Percentiles rank a stretch among this genome's conserved stretches.
Conservation (phyloP, 2,797 vertebrate genomes). For the Euthynnus affinis region DNA sequence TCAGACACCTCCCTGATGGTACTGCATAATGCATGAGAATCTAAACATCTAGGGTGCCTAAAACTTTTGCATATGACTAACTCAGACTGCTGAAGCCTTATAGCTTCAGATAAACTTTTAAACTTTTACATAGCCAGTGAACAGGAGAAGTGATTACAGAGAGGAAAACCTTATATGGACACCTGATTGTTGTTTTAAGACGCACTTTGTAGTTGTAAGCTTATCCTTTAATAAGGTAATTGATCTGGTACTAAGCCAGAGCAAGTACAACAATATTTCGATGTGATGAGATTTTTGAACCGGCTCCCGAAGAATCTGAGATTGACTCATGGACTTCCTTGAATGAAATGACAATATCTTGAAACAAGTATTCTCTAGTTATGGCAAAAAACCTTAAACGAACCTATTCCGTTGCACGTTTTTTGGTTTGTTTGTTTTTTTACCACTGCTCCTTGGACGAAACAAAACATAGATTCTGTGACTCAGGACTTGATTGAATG, state of each 20-base stretch:
- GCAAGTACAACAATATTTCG: not conserved
- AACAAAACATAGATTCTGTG: constrained; percentile 24
- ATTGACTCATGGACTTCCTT: not conserved
- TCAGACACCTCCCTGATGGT: no score
- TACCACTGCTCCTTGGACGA: not conserved
- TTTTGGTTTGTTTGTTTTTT: not conserved
- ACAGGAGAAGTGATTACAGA: no score
- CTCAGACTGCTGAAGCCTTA: no score
- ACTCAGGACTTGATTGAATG: constrained; percentile 22
- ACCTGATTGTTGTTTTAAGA: no score
- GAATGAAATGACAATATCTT: no score
- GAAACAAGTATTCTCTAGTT: not conserved
- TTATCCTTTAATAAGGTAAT: not conserved
- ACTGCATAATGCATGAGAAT: no score
- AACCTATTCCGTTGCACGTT: not conserved
- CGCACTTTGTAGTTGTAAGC: no score
- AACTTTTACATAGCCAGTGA: no score
- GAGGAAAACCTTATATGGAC: no score
- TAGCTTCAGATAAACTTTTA: no score
- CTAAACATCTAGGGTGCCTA: no score
- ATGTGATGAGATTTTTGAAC: not conserved
- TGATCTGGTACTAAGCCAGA: not conserved
- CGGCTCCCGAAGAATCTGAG: not conserved
- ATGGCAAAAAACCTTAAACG: not conserved
- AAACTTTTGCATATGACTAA: no score